Evolutionary conservation across 2,113 vertebrate genomes (phyloP).

Genomic region (Chlamydotis undulata): DNA sequence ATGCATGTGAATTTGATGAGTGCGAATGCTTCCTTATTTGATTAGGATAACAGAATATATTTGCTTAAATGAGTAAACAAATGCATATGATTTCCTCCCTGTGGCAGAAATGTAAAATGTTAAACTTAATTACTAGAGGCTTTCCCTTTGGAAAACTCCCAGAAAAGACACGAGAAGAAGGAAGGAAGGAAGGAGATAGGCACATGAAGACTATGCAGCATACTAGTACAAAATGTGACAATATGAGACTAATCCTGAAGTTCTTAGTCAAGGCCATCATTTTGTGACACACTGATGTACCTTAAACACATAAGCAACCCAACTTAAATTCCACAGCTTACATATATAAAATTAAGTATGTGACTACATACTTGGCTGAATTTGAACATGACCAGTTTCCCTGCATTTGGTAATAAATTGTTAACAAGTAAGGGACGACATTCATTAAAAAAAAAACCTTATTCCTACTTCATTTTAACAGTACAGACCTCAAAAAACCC

Average conservation of each 20-base stretch:
- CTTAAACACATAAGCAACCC: neutral
- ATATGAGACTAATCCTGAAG: neutral
- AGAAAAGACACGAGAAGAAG: neutral
- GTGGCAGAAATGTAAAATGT: neutral
- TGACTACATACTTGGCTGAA: neutral
- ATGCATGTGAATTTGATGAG: neutral
- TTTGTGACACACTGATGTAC: neutral
- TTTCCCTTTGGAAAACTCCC: neutral
- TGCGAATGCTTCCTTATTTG: neutral
- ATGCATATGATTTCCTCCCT: neutral
- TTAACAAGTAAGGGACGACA: neutral
- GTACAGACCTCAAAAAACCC: neutral
- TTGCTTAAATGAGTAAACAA: constrained; percentile 4
- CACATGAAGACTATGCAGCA: neutral
- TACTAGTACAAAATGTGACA: neutral
- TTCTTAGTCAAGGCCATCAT: neutral
- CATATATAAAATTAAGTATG: neutral
- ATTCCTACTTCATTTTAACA: neutral
- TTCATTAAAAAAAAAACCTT: neutral
- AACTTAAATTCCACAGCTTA: neutral
- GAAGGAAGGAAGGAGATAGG: neutral
- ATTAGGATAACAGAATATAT: neutral
- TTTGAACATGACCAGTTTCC: neutral
- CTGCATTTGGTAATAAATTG: neutral
- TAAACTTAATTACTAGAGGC: neutral